Evolutionary conservation across 2,888 invertebrate species (phyloP).

Genomic region (Mellilla xanthometata): DNA sequence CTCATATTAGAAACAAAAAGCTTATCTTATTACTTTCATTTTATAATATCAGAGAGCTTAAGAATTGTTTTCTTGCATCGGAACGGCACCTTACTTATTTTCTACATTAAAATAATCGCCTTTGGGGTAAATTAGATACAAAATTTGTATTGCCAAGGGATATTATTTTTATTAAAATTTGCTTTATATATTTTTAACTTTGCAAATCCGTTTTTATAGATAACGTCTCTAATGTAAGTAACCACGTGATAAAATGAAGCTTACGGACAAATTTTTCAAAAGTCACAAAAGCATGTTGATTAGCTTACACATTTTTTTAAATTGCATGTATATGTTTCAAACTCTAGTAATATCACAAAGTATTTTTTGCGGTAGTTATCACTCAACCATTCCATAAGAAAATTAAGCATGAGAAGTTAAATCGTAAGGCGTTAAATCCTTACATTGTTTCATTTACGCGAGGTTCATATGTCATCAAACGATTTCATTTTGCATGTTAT

Average conservation of each 20-base stretch:
- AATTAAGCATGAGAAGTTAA: too few relatives aligned
- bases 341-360: too few relatives aligned
- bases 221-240: constrained; percentile 14
- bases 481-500: too few relatives aligned
- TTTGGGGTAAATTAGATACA: not conserved
- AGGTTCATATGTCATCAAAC: too few relatives aligned
- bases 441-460: too few relatives aligned
- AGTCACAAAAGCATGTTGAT: constrained; percentile 12
- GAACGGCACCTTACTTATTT: too few relatives aligned
- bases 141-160: constrained; percentile 37
- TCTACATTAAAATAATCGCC: not conserved
- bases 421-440: too few relatives aligned
- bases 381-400: too few relatives aligned
- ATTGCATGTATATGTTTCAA: not conserved
- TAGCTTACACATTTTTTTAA: not conserved
- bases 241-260: constrained; percentile 26
- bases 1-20: too few relatives aligned
- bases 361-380: too few relatives aligned
- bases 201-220: constrained; percentile 23
- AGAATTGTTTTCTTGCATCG: not conserved
- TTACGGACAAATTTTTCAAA: not conserved
- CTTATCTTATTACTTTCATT: too few relatives aligned
- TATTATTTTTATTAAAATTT: constrained; percentile 27
- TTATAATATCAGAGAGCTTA: too few relatives aligned
- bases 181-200: constrained; percentile 27